These are phyloP conservation scores for Thereuonema tuberculata DNA, from an alignment of 1,140 invertebrate genomes.

Conservation along the genomic window DNA sequence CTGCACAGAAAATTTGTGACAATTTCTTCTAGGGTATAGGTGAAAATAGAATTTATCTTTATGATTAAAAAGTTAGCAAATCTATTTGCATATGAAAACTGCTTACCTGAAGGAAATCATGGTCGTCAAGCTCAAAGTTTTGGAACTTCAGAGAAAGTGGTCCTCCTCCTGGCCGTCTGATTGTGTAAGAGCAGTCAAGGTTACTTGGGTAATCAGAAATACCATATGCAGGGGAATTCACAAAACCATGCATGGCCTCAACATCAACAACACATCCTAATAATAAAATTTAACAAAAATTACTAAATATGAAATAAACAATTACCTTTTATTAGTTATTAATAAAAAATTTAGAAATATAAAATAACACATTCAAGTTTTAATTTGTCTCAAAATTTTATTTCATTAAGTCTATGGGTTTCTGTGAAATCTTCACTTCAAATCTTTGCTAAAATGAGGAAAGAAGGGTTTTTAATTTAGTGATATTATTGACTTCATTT, in stretches of 20 bases:
- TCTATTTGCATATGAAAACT: not conserved
- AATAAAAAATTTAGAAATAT: not conserved
- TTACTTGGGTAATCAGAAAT: slow-evolving; percentile 75
- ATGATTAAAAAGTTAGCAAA: not conserved
- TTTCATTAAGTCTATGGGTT: too few species aligned
- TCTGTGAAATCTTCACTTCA: too few species aligned
- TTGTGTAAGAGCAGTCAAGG: slow-evolving; percentile 75
- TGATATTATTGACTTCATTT: too few species aligned
- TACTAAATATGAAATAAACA: not conserved
- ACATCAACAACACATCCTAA: slow-evolving; percentile 43
- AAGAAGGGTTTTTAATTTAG: too few species aligned
- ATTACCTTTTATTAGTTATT: not conserved
- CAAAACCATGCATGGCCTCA: slow-evolving; percentile 60
- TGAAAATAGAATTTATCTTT: not conserved
- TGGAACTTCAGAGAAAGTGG: slow-evolving; percentile 76
- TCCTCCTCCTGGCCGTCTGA: slow-evolving; percentile 65
- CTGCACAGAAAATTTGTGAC: too few species aligned
- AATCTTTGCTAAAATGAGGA: too few species aligned
- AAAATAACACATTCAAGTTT: too few species aligned
- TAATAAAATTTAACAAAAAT: not conserved
- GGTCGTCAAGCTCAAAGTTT: slow-evolving; percentile 67
- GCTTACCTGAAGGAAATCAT: slow-evolving; percentile 64
- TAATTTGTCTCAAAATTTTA: too few species aligned
- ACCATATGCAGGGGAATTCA: slow-evolving; percentile 73
- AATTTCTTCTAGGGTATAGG: not conserved